Evolutionary conservation across 2,797 vertebrate genomes (phyloP), one percentile per base, ranked within the genome.

Genomic region (Mormyrops boulengeri): DNA sequence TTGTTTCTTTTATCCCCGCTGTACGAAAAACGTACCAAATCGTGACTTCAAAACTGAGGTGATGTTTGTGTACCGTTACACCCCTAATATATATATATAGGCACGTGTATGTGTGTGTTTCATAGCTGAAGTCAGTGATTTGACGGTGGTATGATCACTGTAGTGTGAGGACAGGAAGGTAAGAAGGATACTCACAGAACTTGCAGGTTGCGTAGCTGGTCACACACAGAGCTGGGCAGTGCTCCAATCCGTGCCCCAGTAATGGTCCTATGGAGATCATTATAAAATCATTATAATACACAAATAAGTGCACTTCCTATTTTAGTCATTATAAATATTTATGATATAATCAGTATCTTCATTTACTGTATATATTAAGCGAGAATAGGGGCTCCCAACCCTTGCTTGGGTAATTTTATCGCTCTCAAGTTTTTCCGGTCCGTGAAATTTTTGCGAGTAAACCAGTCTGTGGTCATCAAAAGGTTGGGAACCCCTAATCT

Each of bases 191-290:
- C 97, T 91, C 94, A 99, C 98, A 99, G 95, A 90, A 98, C 95
- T 95, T 97, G 97, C 60, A 99, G 97, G 94, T 97, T 97, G 89
- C 96, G 96, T 92, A 99, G 95, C 92, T 98, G 97, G 87, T 97
- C 95, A 94, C 98, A 99, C 92, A 97, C 93, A 0, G 94, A 94
- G 80, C 41, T 91, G 38, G 98, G 98, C 82, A 99, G 96, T 92
- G 96, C 96, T 30, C 95, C 96, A 93, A 99, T 97, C 92, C 93
- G 96, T 69, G 98, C 95, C 92, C 98, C 97, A 34, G 98, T 99
- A 91, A 99, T 96, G 19, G 97, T 98, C 92, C 98, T 99, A 90
- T 92, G 60, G 92, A 89, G 90, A 52, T 41, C 3, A 87, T 89
- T 53, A 90, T 52, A 5, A 88, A 44, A 47, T 47, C 80, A 53